These are phyloP conservation scores for Rhorus exstirpatorius DNA, from an alignment of 2,888 invertebrate species.

Conservation along the genomic window DNA sequence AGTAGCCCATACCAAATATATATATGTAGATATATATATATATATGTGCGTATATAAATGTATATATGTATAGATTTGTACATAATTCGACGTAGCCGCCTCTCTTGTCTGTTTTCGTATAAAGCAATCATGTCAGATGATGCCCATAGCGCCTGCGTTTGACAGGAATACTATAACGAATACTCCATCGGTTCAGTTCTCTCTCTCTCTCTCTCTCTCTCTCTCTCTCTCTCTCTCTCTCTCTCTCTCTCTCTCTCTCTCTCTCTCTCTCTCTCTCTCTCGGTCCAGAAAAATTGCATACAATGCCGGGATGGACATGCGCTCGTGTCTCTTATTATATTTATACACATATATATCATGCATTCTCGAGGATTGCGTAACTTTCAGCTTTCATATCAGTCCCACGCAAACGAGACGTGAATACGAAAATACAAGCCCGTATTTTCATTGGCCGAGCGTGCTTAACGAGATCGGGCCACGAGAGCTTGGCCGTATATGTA, in stretches of 20 bases:
- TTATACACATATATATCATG: conserved; percentile 17
- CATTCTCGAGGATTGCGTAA: conserved; percentile 55
- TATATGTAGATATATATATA: too few species aligned
- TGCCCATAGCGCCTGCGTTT: conserved; percentile 76
- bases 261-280: conserved; percentile 74
- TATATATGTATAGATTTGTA: conserved; percentile 8
- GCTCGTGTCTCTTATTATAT: conserved; percentile 18
- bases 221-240: conserved; percentile 50
- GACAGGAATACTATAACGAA: conserved; percentile 83
- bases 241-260: conserved; percentile 68
- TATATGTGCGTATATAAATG: too few species aligned
- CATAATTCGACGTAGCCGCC: conserved; percentile 54
- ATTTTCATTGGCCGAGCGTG: background rate
- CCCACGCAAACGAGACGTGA: background rate
- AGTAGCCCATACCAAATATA: too few species aligned
- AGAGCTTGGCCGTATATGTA: too few species aligned
- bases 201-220: conserved; percentile 75
- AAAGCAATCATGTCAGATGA: conserved; percentile 82
- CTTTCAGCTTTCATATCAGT: conserved; percentile 50
- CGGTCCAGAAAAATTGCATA: conserved; percentile 51
- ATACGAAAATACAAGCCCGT: background rate
- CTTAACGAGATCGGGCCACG: too few species aligned
- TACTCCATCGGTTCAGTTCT: conserved; percentile 74
- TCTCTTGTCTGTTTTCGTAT: conserved; percentile 78
- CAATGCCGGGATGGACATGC: conserved; percentile 34